phyloP scores from a whole-genome alignment of 2,797 vertebrate genomes.

The Oceanodroma leucorhoa region DNA sequence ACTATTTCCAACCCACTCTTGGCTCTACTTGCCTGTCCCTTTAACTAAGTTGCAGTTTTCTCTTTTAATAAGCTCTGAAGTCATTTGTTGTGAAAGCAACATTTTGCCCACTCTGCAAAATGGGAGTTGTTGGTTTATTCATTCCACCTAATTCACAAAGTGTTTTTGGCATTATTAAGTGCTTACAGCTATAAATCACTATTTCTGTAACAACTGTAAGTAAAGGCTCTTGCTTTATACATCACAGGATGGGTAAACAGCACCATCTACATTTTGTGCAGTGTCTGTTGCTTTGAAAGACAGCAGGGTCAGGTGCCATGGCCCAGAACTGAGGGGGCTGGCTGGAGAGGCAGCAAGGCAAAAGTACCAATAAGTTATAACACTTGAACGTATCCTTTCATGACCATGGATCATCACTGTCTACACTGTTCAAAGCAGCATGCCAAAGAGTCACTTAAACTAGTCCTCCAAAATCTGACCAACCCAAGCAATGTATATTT shows the following conservation, averaged over 20 bases:
- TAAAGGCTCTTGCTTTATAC: not conserved
- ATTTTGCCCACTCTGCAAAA: conserved; percentile 56
- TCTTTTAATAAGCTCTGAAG: conserved; percentile 42
- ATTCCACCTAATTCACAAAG: conserved; percentile 3
- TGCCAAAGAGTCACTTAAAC: not conserved
- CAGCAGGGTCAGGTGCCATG: not conserved
- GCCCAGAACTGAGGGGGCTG: not conserved
- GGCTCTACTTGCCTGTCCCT: not conserved
- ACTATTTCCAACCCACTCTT: not conserved
- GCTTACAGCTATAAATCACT: not conserved
- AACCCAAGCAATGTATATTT: fast-evolving
- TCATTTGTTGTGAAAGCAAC: not conserved
- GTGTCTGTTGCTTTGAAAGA: not conserved
- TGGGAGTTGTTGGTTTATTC: not conserved
- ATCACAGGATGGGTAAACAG: not conserved
- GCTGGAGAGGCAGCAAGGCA: not conserved
- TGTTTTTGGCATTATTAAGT: not conserved
- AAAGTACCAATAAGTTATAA: not conserved
- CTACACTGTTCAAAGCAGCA: not conserved
- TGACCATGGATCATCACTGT: not conserved
- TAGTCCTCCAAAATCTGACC: not conserved
- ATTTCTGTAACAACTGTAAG: not conserved
- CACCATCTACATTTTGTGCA: not conserved
- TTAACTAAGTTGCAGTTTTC: conserved; percentile 34
- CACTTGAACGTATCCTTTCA: fast-evolving